A percentile compares a stretch with the other conserved stretches of the same genome.
Conservation (phyloP, 2,113 vertebrate genomes). For the Corythornis cristatus region DNA sequence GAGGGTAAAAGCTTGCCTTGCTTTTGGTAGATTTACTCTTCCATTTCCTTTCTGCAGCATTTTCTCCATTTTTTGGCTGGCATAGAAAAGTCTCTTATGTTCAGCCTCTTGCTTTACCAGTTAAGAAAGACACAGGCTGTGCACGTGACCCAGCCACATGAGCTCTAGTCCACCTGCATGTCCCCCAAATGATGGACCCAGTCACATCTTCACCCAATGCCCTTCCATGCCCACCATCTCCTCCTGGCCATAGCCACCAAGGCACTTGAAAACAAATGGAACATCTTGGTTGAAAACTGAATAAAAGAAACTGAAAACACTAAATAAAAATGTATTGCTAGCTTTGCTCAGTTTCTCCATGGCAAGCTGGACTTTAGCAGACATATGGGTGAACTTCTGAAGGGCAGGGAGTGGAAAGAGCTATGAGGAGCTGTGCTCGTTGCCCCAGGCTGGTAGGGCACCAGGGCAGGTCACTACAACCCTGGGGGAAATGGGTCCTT, state of each 20-base stretch:
- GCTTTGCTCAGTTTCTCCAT: not conserved
- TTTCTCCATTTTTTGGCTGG: not conserved
- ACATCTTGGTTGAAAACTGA: not conserved
- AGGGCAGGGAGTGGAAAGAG: not conserved
- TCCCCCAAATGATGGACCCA: not conserved
- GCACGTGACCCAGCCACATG: fast-evolving
- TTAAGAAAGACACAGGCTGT: not conserved
- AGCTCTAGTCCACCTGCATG: not conserved
- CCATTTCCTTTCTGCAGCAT: not conserved
- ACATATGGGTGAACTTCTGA: not conserved
- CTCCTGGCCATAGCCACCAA: not conserved
- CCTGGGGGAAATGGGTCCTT: not conserved
- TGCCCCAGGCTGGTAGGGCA: not conserved
- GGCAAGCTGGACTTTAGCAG: not conserved
- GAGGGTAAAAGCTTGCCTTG: not conserved
- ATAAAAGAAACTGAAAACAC: not conserved
- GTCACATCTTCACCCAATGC: not conserved
- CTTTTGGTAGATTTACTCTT: not conserved
- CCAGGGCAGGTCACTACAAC: fast-evolving
- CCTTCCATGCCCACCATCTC: not conserved
- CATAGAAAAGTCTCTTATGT: not conserved
- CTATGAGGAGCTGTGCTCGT: fast-evolving
- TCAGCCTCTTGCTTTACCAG: not conserved
- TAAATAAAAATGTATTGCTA: not conserved
- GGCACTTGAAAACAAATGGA: not conserved